Evolutionary conservation across 92 coral and sea anemone genomes (phyloP), one percentile per base, ranked within the genome.

Genomic region (Actinernus sp.): DNA sequence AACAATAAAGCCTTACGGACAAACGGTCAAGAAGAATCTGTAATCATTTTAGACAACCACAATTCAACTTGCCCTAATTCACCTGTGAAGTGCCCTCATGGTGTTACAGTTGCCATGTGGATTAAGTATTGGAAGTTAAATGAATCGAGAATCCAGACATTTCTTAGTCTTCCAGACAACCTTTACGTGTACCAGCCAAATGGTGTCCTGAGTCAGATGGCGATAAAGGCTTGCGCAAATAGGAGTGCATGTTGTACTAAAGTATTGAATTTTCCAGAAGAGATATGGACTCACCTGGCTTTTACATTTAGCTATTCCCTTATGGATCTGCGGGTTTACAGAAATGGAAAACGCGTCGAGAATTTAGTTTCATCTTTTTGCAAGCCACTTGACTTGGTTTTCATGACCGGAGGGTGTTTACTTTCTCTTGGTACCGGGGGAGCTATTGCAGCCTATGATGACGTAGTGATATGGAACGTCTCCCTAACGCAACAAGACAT

Each of bases 91-190:
- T 81, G 88, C 56, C 28, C 0, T 14, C 24, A 26, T 36, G 51
- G 59, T 12, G 24, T 72, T 14, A 61, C 88, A 2, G 45, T 81
- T n/a, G 38, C 69, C 23, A 34, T 81, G 16, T 81, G 88, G 88
- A 38, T 79, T 1, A 79, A 45, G 26, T 66, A 54, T 24, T 32
- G 66, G 48, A 54, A 56, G 26, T 6, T 21, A 25, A 34, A 43
- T 1, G 50, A 16, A 24, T 47, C 21, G 0, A 31, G 26, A 14
- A 43, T 19, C 14, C 72, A 64, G 34, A 65, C 49, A 17, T 65
- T 65, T 36, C 41, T 65, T 11, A 49, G 50, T 21, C 48, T 65
- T 2, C 34, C 32, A 16, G 60, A 59, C 12, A 4, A 48, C 39
- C 17, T 65, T 10, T 30, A 58, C 2, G 26, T 65, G 47, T 65